Conservation (phyloP, 2,888 invertebrate genomes). For the Orgyia antiqua region DNA sequence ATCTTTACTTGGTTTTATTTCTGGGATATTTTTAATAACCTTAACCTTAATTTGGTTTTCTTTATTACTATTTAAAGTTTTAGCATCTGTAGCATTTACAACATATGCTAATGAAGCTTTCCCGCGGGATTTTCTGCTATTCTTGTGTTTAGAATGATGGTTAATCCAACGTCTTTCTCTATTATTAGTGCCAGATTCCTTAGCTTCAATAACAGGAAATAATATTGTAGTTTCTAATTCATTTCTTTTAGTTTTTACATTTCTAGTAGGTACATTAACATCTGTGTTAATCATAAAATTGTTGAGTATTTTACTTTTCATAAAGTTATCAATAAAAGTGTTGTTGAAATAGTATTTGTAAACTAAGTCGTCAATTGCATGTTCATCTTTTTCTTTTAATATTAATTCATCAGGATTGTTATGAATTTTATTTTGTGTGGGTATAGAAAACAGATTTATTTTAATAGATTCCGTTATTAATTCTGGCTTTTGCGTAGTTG, state of each 20-base stretch:
- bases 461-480: constrained; percentile 44
- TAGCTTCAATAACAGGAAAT: constrained; percentile 36
- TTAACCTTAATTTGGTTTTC: neutral
- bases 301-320: constrained; percentile 51
- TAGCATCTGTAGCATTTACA: constrained; percentile 13
- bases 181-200: constrained; percentile 14
- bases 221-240: constrained; percentile 43
- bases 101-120: constrained; percentile 12
- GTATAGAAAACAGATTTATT: constrained; percentile 59
- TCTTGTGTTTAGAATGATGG: constrained; percentile 33
- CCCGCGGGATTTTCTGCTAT: constrained; percentile 21
- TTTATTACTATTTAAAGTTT: too few species aligned
- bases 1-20: neutral
- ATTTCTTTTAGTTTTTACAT: constrained; percentile 46
- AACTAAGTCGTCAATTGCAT: constrained; percentile 59
- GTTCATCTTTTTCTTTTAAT: constrained; percentile 57
- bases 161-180: constrained; percentile 57
- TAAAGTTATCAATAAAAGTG: constrained; percentile 58
- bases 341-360: constrained; percentile 71
- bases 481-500: constrained; percentile 20
- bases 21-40: neutral
- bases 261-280: constrained; percentile 22
- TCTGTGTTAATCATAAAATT: constrained; percentile 31
- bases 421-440: constrained; percentile 34
- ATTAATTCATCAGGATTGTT: constrained; percentile 54